Evolutionary conservation across 92 coral and sea anemone genomes (phyloP), one percentile per base, ranked within the genome.

Genomic region (Hydrozoanthus gracilis): DNA sequence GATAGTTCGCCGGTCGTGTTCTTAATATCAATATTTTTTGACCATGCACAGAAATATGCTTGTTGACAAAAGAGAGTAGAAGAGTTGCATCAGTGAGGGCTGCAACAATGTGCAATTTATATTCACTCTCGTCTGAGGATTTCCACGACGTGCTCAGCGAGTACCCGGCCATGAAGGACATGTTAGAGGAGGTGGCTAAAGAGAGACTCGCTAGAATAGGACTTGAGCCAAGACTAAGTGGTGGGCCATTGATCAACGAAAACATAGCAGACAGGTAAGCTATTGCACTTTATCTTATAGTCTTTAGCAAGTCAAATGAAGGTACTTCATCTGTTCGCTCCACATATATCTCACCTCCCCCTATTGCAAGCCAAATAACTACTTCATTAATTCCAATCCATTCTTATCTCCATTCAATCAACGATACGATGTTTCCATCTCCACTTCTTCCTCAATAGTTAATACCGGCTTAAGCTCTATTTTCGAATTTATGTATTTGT

Each of bases 21-120:
- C 5, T 8, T 13, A 27, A 62, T 44, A 16, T 47, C 27, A 8
- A 50, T 16, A 18, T 18, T 66, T 7, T 66, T 6, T 2, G 3
- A 17, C 14, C n/a, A 20, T 18, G 44, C 66, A 51, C 82, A 96
- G 99, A 96, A 90, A 96, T 96, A n/a, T 96, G 98, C 66, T 87
- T 96, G 47, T 90, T 96, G 73, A 92, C 96, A 51, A 91, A 83
- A 61, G 96, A 95, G 67, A 94, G 94, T 2, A 95, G 99, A 13
- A 92, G 99, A 9, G 98, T 95, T 3, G 99, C 99, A 71, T 91
- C 98, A 20, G 93, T 95, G 39, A 92, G 99, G 56, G 99, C 99
- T 11, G 99, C 99, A 48, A 96, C 98, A 45, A 95, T 82, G 78
- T 95, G 98, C 62, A 95, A 95, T 51, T 88, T 96, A 85, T 96